Conservation (phyloP, 2,888 invertebrate species). For the Lydus trimaculatus region DNA sequence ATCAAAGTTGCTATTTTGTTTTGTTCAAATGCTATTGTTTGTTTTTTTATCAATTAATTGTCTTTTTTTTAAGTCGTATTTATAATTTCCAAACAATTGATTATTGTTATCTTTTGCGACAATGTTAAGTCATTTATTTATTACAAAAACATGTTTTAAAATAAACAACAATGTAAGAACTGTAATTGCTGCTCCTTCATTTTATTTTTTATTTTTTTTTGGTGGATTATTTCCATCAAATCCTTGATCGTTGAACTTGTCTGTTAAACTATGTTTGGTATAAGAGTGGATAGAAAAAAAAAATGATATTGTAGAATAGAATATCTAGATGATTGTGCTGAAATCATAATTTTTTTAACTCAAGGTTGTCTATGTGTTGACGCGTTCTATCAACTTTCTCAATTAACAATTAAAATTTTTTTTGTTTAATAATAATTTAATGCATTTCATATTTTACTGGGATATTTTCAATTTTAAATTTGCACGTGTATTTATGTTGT, state of each 20-base stretch:
- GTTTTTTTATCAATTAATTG: too few species aligned
- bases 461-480: background rate
- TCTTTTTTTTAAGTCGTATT: too few species aligned
- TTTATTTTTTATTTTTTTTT: too few species aligned
- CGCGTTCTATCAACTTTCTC: background rate
- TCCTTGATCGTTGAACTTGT: background rate
- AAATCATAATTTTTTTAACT: background rate
- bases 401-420: background rate
- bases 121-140: background rate
- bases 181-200: background rate
- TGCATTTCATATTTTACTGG: background rate
- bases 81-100: too few species aligned
- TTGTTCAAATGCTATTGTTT: too few species aligned
- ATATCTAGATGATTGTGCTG: background rate
- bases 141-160: background rate
- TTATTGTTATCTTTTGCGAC: too few species aligned
- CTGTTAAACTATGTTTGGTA: background rate
- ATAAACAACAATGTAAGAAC: too few species aligned
- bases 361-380: conserved; percentile 9
- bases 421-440: background rate
- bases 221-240: background rate
- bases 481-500: too few species aligned
- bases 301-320: background rate
- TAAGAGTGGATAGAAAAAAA: background rate
- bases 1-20: too few species aligned